These are phyloP conservation scores for Agapornis roseicollis DNA, from an alignment of 2,113 vertebrate genomes.

Conservation along the genomic window DNA sequence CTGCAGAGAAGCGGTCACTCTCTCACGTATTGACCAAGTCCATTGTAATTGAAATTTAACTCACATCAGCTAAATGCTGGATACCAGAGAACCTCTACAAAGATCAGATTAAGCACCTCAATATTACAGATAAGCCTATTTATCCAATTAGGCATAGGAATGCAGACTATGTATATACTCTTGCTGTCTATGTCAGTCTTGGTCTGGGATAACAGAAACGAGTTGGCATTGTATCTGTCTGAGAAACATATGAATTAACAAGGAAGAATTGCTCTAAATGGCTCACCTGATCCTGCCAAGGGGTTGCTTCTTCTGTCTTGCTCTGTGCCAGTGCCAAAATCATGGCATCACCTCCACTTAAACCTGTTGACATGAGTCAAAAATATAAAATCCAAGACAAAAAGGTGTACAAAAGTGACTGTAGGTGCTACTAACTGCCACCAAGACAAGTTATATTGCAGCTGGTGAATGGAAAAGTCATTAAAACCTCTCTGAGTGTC, in stretches of 20 bases:
- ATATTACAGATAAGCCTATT: not conserved
- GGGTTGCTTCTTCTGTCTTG: not conserved
- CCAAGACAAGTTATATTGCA: constrained; percentile 11
- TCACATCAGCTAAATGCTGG: not conserved
- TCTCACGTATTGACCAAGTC: not conserved
- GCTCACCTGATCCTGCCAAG: not conserved
- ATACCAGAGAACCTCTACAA: not conserved
- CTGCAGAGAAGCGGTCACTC: not conserved
- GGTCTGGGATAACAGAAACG: not conserved
- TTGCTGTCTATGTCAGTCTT: not conserved
- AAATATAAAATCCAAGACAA: not conserved
- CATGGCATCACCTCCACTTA: not conserved
- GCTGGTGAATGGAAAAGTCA: constrained; percentile 47
- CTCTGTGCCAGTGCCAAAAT: not conserved
- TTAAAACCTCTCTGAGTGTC: constrained; percentile 17
- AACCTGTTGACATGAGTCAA: not conserved
- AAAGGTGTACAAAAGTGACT: not conserved
- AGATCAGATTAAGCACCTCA: not conserved
- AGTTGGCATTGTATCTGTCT: not conserved
- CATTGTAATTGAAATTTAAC: not conserved
- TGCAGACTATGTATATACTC: not conserved
- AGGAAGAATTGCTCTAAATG: not conserved
- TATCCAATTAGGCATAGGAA: not conserved
- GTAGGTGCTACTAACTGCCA: not conserved
- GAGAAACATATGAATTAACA: not conserved